Evolutionary conservation across 2,888 invertebrate species (phyloP), one percentile per base, ranked within the genome.

Genomic region (Pseudococcus longispinus): DNA sequence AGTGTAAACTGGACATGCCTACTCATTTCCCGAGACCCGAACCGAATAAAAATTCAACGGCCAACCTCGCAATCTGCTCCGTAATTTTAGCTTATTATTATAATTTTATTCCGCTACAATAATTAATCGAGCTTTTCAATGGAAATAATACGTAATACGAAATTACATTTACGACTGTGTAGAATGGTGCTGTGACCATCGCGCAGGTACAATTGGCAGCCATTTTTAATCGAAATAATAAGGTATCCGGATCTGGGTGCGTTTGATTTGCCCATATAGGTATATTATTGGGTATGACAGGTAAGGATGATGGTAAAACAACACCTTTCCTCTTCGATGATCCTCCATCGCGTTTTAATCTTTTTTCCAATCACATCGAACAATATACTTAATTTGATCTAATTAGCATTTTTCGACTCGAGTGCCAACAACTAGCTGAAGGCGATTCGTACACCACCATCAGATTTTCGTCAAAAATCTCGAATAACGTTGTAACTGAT

Each of bases 1-100:
- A 85, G 65, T 85, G 74, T 85, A 70, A 85, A 85, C 85, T 85
- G 85, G 85, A 74, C 85, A 85, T 44, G 74, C 85, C 85, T 70
- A 85, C 85, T 74, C 74, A 70, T 85, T 85, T 85, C 85, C 85
- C 42, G 65, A n/a, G 26, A 29, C 23, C 46, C 13, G 37, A 32
- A 6, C 46, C 15, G 46, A 84, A 60, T 60, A 84, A 60, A 85
- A 85, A 74, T 85, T 85, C 85, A 85, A 29, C 74, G 15, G 44
- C 23, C 46, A 60, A n/a, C 23, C 23, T 60, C 70, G 85, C 42
- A 85, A 85, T 80, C 70, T 29, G 70, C 70, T 70, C 26, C 60
- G 74, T 85, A 85, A 70, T 85, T 84, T 84, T 32, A 51, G 84
- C 84, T 84, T 84, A 84, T 84, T 84, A 84, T 84, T 55, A 84